Conservation (phyloP, 2,888 invertebrate species). For the Trissolcus japonicus region DNA sequence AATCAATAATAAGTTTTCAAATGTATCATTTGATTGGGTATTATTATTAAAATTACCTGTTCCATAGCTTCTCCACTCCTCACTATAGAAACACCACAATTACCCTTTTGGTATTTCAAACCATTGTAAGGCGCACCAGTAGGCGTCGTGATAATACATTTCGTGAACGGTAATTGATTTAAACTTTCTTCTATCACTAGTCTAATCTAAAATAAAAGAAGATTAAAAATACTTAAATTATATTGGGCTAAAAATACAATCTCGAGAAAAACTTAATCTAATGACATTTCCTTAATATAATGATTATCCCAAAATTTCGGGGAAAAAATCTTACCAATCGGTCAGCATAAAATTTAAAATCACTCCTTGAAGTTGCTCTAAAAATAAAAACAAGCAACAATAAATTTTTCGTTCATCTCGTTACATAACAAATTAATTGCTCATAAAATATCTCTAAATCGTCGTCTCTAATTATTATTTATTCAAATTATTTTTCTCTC, state of each 20-base stretch:
- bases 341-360: constrained; percentile 99
- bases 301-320: background rate
- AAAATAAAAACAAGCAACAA: constrained; percentile 28
- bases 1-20: background rate
- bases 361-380: constrained; percentile 93
- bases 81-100: constrained; percentile 98
- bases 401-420: background rate
- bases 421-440: constrained; percentile 20
- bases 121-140: constrained; percentile 95
- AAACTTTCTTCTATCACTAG: constrained; percentile 98
- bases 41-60: constrained; percentile 77
- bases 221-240: background rate
- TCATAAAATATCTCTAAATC: background rate
- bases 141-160: constrained; percentile 93
- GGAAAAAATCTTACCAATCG: constrained; percentile 81
- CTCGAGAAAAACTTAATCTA: background rate
- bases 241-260: background rate
- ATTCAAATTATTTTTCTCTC: no score
- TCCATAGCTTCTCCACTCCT: constrained; percentile 98
- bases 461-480: no score
- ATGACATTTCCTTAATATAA: background rate
- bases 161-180: constrained; percentile 96
- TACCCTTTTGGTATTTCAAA: constrained; percentile 95
- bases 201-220: constrained; percentile 81
- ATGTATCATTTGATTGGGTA: background rate